Evolutionary conservation across 1,140 invertebrate species (phyloP), one percentile per base, ranked within the genome.

Genomic region (Aphidius ervi): DNA sequence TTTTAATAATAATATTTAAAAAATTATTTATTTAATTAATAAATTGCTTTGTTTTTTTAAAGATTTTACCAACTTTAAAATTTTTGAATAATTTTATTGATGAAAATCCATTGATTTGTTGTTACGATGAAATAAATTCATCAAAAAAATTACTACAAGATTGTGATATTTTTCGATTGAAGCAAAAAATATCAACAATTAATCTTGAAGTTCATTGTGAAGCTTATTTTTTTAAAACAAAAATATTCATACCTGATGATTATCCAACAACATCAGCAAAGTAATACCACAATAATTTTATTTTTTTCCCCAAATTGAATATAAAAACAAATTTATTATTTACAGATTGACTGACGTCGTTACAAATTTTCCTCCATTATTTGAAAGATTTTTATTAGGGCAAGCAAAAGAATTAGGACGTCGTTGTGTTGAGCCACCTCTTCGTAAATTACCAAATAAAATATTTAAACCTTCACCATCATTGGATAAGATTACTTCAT

Each of bases 51-150:
- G 39, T 3, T 31, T 41, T 58, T 59, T 45, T 65, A 23, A 69
- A 85, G 81, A 69, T 86, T 43, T 66, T 86, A 39, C 72, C 77
- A 23, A 74, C 84, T 7, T 70, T 90, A 10, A 80, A 83, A 62
- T 89, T 90, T 69, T 72, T 90, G 4, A 73, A 81, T 47, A 85
- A 82, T 54, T 92, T 90, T 71, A 75, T 92, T 5, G 81, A 86
- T 39, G 87, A 89, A 48, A 89, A 90, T 78, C 86, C 88, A 0
- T 75, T 92, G 6, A 87, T 84, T 68, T 87, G 88, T 47, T 90
- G 88, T 67, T 86, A 87, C 52, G 87, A 89, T 68, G 89, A 92
- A 76, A 87, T 92, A 57, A 80, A 82, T 59, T 69, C 77, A 20
- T 74, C 91, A 50, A 87, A 88, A 53, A 74, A 82, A 56, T 67